Evolutionary conservation across 2,888 invertebrate species (phyloP).

Genomic region (Lasioglossum figueresi): DNA sequence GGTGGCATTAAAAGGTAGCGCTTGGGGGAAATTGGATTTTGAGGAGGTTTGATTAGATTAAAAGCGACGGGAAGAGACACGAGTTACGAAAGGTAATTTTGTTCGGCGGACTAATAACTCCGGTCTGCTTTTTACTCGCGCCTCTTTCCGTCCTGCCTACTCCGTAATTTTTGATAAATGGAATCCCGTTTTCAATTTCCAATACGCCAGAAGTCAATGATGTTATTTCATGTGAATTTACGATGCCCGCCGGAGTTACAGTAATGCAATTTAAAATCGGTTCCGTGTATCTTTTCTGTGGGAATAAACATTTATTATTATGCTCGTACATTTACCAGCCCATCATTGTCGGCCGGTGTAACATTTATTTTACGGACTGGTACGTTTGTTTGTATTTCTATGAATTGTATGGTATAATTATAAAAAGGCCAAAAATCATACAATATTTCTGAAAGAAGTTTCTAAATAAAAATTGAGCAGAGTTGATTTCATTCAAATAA

Average conservation of each 20-base stretch:
- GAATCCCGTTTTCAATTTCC: constrained; percentile 7
- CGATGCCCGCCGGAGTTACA: no score
- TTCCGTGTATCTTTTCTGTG: not conserved
- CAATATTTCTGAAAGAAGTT: no score
- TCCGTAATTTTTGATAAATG: constrained; percentile 18
- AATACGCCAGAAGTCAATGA: not conserved
- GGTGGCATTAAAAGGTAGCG: constrained; percentile 39
- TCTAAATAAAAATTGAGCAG: no score
- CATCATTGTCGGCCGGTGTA: not conserved
- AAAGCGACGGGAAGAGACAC: constrained; percentile 36
- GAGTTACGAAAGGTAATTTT: constrained; percentile 47
- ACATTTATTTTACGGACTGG: not conserved
- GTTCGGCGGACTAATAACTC: constrained; percentile 43
- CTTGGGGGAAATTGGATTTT: constrained; percentile 50
- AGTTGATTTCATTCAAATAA: no score
- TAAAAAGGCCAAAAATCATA: no score
- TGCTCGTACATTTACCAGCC: not conserved
- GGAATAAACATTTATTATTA: not conserved
- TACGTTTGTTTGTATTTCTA: no score
- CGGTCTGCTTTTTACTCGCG: constrained; percentile 15
- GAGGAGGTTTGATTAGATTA: constrained; percentile 54
- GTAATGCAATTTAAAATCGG: not conserved
- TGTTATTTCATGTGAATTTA: not conserved
- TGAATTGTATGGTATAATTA: no score
- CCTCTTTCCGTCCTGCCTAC: not conserved